Evolutionary conservation across 2,797 vertebrate species (phyloP), one percentile per base, ranked within the genome.

Genomic region (Glossophaga mutica): DNA sequence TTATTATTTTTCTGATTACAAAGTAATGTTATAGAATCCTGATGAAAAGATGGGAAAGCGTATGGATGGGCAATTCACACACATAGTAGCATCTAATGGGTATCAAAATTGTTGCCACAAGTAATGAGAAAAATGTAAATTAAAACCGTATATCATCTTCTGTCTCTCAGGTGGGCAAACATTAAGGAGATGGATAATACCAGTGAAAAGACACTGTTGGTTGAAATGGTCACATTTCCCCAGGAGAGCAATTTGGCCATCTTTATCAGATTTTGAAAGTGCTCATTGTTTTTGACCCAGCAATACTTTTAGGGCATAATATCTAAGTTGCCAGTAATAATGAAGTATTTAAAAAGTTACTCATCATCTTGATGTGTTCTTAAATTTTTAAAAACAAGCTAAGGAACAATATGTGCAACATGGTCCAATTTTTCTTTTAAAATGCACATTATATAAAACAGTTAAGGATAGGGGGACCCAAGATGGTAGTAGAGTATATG

Each of bases 1-100:
- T 94, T 86, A 16, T 83, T 71, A 48, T 65, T 93, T 91, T 94
- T 71, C 86, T 82, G 42, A 62, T 96, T 26, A 82, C 1, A 94
- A 68, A 90, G 85, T 90, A 90, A 81, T 85, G 24, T 86, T 26
- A 9, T 37, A 39, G 14, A 67, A 9, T 48, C 22, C 39, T n/a
- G 12, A 26, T 55, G 15, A 42, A 67, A 86, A 87, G 87, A 19
- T 46, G 12, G 48, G 22, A 29, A 52, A 46, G 3, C 34, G 0
- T 62, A 9, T 29, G 19, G 26, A 39, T 26, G 21, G 34, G 16
- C 21, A 76, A 6, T 34, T 82, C 24, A 48, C 32, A 46, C 18
- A 71, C 24, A 59, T 18, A 55, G 0, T 8, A 42, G 39, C 57
- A 18, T 32, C 24, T 48, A 19, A 59, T 59, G 21, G 29, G 0